Conservation (phyloP, 2,888 invertebrate genomes). For the Allolobophora icterica region DNA sequence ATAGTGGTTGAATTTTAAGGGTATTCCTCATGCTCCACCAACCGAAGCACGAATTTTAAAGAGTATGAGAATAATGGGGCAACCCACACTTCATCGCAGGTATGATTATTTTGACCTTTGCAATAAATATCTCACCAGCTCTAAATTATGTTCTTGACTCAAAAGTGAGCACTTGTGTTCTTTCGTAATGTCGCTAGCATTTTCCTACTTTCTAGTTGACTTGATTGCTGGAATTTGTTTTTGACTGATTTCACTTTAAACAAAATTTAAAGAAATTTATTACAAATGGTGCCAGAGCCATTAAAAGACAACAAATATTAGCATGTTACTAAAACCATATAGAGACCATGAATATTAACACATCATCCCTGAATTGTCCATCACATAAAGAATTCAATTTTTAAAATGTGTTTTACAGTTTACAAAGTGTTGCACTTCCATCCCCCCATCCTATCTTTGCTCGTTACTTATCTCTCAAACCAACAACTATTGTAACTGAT, state of each 20-base stretch:
- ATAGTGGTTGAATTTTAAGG: conserved; percentile 45
- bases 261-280: neutral
- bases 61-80: conserved; percentile 54
- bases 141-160: neutral
- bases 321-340: neutral
- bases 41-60: conserved; percentile 53
- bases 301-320: neutral
- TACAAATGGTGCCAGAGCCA: no score
- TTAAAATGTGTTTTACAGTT: neutral
- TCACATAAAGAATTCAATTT: neutral
- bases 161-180: neutral
- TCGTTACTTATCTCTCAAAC: neutral
- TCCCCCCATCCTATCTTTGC: neutral
- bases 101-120: neutral
- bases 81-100: conserved; percentile 31
- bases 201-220: neutral
- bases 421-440: neutral
- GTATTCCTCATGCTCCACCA: conserved; percentile 52
- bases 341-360: neutral
- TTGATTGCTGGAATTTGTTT: neutral
- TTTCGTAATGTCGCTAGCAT: neutral
- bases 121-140: neutral
- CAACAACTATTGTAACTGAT: neutral
- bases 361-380: neutral
- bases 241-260: neutral